Evolutionary conservation across 2,888 invertebrate genomes (phyloP), one percentile per base, ranked within the genome.

Genomic region (Sabellastarte sp.): DNA sequence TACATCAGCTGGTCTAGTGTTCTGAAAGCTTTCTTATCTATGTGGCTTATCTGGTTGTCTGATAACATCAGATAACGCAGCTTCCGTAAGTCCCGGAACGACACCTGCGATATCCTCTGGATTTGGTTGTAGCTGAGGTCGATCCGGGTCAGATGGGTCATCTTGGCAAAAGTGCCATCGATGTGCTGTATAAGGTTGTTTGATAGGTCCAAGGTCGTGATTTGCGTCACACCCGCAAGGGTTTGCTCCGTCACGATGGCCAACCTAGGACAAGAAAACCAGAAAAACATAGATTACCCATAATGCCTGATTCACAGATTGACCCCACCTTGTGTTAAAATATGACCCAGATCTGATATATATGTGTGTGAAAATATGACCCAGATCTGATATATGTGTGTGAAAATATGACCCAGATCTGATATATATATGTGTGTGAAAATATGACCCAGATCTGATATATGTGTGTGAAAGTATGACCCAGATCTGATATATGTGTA

Each of bases 11-110:
- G 67, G n/a, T 63, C 63, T 1, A 72, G 59, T 4, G 53, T 63
- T 28, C 56, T 32, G 63, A 73, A 73, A 1, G 70, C 64, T 2
- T 59, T 60, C 24, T 57, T 32, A 50, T 70, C 66, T 26, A 73
- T 65, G 26, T 59, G 32, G 30, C 24, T 50, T 52, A 73, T 64
- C 28, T 55, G 51, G 33, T 73, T 73, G 32, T 59, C 59, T 15
- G 70, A 59, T 32, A 73, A 60, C 20, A 59, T 33, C 29, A 73
- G 66, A 31, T 72, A 69, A 2, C 69, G 59, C 26, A 73, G 63
- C 32, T 64, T 70, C 20, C 26, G 41, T 10, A 72, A 63, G 41
- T 72, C 67, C 15, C 60, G 41, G 63, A 73, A 70, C 5, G 67
- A 67, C 53, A 58, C 53, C 57, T 66, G 61, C 1, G 68, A 63